phyloP scores from a whole-genome alignment of 2,113 vertebrate genomes.

The Onychostruthus taczanowskii region DNA sequence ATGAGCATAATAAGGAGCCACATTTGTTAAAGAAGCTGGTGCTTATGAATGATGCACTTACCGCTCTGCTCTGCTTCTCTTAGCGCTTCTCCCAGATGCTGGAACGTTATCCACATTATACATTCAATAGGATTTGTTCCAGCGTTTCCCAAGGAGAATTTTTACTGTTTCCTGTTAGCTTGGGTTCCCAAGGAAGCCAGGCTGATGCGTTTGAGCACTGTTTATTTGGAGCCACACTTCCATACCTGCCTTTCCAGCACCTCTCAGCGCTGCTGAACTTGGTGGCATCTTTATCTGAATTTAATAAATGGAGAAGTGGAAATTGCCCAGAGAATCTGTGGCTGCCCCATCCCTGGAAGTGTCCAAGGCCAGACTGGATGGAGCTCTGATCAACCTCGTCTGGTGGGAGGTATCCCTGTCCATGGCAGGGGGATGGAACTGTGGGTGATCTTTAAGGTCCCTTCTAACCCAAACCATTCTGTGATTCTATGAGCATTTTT shows the following conservation, averaged over 20 bases:
- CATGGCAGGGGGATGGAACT: background rate
- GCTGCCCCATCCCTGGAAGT: background rate
- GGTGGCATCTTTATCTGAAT: background rate
- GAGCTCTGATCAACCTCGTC: background rate
- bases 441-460: background rate
- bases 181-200: background rate
- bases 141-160: background rate
- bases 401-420: background rate
- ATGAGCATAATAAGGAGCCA: background rate
- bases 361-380: background rate
- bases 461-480: background rate
- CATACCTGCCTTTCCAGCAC: background rate
- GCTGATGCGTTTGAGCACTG: fast-evolving
- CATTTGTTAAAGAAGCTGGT: constrained; percentile 24
- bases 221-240: background rate
- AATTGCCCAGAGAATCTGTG: background rate
- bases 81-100: background rate
- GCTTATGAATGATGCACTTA: constrained; percentile 41
- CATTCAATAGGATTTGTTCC: background rate
- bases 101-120: background rate
- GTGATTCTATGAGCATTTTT: background rate
- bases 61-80: background rate
- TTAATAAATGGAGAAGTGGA: background rate
- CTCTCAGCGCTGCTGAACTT: background rate
- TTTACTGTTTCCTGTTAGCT: background rate